Evolutionary conservation across 2,888 invertebrate genomes (phyloP).

Genomic region (Dasysyrphus tricinctus): DNA sequence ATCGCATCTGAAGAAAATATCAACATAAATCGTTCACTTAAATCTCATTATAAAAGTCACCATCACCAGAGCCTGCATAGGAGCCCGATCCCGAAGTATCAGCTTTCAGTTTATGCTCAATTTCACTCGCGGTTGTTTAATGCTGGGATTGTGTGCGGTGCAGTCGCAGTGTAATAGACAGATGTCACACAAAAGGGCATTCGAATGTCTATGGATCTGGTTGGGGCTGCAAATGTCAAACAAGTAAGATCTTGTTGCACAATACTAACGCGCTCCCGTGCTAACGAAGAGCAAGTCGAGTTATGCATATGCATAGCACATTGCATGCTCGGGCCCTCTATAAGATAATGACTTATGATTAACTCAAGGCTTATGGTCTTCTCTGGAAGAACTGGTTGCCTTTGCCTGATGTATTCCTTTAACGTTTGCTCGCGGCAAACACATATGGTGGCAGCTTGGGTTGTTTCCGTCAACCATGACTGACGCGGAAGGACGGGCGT

Average conservation of each 20-base stretch:
- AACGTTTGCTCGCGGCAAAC: slow-evolving; percentile 5
- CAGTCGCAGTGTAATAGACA: slow-evolving; percentile 35
- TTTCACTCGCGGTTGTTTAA: slow-evolving; percentile 4
- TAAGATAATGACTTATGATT: slow-evolving; percentile 57
- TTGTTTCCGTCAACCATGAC: slow-evolving; percentile 63
- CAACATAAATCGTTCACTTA: slow-evolving; percentile 40
- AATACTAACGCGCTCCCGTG: background rate
- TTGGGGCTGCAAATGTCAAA: slow-evolving; percentile 41
- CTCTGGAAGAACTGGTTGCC: background rate
- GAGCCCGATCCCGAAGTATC: slow-evolving; percentile 40
- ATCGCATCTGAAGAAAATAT: slow-evolving; percentile 17
- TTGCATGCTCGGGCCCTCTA: background rate
- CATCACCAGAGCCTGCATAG: background rate
- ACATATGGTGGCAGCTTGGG: slow-evolving; percentile 67
- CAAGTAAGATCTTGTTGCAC: slow-evolving; percentile 24
- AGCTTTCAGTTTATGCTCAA: slow-evolving; percentile 61
- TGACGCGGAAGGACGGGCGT: slow-evolving; percentile 6
- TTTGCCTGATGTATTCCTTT: background rate
- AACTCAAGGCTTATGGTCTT: slow-evolving; percentile 19
- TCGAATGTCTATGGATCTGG: slow-evolving; percentile 9
- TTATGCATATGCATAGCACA: slow-evolving; percentile 45
- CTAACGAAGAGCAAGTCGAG: slow-evolving; percentile 10
- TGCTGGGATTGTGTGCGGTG: background rate
- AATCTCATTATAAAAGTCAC: slow-evolving; percentile 36
- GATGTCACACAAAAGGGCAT: slow-evolving; percentile 67